Conservation (phyloP, 2,888 invertebrate genomes). For the Molanna angustata region DNA sequence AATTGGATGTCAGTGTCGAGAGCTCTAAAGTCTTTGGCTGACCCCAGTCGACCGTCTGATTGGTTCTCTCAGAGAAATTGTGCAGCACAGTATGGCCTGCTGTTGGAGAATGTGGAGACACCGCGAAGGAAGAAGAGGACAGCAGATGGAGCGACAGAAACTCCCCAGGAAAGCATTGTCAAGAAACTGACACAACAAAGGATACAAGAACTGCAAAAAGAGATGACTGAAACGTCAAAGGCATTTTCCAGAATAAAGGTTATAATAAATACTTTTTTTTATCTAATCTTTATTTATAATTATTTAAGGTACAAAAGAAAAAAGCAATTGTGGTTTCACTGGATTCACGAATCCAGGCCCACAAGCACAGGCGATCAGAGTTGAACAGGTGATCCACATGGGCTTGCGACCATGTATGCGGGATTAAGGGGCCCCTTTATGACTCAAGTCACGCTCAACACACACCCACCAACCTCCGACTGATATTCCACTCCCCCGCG, state of each 20-base stretch:
- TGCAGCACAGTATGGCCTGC: slow-evolving; percentile 81
- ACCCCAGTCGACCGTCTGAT: slow-evolving; percentile 71
- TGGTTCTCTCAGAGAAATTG: slow-evolving; percentile 92
- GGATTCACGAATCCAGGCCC: too few relatives aligned
- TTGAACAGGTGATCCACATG: too few relatives aligned
- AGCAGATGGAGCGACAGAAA: slow-evolving; percentile 57
- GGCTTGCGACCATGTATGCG: too few relatives aligned
- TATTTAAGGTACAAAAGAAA: too few relatives aligned
- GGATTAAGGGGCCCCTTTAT: too few relatives aligned
- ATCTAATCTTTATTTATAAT: background rate
- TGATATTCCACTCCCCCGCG: too few relatives aligned
- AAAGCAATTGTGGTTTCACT: too few relatives aligned
- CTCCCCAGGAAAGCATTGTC: slow-evolving; percentile 77
- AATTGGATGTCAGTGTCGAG: slow-evolving; percentile 90
- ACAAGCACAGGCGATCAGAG: too few relatives aligned
- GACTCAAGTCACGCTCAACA: too few relatives aligned
- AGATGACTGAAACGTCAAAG: slow-evolving; percentile 67
- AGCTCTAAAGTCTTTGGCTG: slow-evolving; percentile 72
- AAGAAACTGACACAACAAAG: slow-evolving; percentile 74
- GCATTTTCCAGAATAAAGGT: slow-evolving; percentile 71
- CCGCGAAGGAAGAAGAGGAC: slow-evolving; percentile 81
- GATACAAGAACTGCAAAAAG: slow-evolving; percentile 70
- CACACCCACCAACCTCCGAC: too few relatives aligned
- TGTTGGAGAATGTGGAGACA: slow-evolving; percentile 78
- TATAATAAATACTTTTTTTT: slow-evolving; percentile 34